Base-by-base conservation (phyloP, 2,113 vertebrate species). In the Alaudala cheleensis region DNA sequence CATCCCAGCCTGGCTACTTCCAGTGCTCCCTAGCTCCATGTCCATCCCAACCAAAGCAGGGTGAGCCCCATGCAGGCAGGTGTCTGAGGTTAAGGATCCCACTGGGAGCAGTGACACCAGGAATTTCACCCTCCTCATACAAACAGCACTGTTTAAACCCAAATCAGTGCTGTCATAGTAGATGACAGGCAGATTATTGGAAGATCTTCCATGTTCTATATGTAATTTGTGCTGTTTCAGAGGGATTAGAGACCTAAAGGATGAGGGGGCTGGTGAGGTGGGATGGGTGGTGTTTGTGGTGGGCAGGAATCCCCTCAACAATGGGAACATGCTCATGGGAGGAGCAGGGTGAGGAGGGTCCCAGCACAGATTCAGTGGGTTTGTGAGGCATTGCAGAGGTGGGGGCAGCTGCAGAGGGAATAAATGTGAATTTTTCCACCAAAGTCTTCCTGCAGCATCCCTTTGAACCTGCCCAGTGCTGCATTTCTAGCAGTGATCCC, bases 241-340 rank as follows among this genome's bases (percentile, higher is more conserved):
- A 67, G 82, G 25, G 44, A 31, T 54, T 42, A 21, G 53, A 31
- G 19, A 49, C 70, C 26, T 29, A 6, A 62, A 53, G 62, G 29
- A 51, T 29, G 81, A 65, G 33, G 49, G n/a, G 54, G 2, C 20
- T 34, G 64, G 5, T 31, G 83, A 54, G 58, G 4, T 20, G 44
- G 44, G 57, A 22, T 28, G 4, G 6, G 28, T 29, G 10, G 6
- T 1, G 20, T 42, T 33, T 28, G 50, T 11, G 37, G 21, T 15
- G 83, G 62, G 25, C 45, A 58, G 74, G 44, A n/a, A 31, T 34
- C 66, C 47, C 39, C 44, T 45, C 33, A 4, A 14, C 40, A 31
- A 0, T 6, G 14, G 6, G 12, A 7, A 19, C 42, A 33, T 1
- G 3, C 20, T 16, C 1, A 1, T 2, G 37, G 70, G 42, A 47